These are phyloP conservation scores for Pediacus dermestoides DNA, from an alignment of 2,888 invertebrate genomes.

Conservation along the genomic window DNA sequence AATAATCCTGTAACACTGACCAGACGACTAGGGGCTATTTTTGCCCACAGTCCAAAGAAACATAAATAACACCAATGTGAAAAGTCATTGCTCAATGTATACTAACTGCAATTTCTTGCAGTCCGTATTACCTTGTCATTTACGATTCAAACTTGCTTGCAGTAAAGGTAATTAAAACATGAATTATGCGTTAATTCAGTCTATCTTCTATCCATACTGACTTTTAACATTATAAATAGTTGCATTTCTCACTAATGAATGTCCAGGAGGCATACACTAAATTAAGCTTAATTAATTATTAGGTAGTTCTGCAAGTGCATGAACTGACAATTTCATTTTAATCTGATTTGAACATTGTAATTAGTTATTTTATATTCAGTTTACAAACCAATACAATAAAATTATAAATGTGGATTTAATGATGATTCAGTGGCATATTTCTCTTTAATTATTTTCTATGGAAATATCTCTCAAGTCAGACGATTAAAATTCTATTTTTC, in stretches of 20 bases:
- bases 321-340: conserved; percentile 7
- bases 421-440: too few species aligned
- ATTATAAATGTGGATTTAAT: too few species aligned
- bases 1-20: conserved; percentile 48
- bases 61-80: conserved; percentile 28
- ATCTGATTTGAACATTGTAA: too few species aligned
- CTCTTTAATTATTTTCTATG: too few species aligned
- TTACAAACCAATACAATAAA: too few species aligned
- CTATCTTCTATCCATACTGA: conserved; percentile 23
- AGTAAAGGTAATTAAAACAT: conserved; percentile 30
- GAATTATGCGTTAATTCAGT: conserved; percentile 32
- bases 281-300: conserved; percentile 25
- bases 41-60: conserved; percentile 41
- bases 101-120: conserved; percentile 18
- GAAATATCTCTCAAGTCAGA: too few species aligned
- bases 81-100: conserved; percentile 39
- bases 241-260: conserved; percentile 22
- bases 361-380: too few species aligned
- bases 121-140: conserved; percentile 18
- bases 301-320: conserved; percentile 1
- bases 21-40: conserved; percentile 44
- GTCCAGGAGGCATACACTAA: conserved; percentile 20
- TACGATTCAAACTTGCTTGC: conserved; percentile 17
- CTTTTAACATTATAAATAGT: conserved; percentile 27
- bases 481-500: too few species aligned